Base-by-base conservation (phyloP, 2,888 invertebrate species). In the Drosophila nr. medialis region DNA sequence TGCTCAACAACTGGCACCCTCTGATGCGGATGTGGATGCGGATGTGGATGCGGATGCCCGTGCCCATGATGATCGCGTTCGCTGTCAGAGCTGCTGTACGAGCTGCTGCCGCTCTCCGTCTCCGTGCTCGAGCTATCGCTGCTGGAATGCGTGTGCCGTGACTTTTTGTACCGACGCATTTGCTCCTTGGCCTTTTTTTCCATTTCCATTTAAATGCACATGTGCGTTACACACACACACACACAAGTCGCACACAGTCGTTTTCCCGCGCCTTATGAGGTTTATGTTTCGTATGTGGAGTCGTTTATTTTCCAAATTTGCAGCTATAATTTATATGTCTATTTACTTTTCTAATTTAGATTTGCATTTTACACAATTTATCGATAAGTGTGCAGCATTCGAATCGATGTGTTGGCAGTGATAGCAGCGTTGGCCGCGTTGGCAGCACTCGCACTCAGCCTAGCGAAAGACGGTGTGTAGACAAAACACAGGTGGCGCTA, bases 131-230 rank as follows among this genome's bases (percentile, higher is more conserved):
- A 91, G 48, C 91, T 92, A 11, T 92, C 92, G 38, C 92, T 92
- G 58, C 92, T 92, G 2, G 91, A 91, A n/a, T 89, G 91, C 45
- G 91, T 83, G n/a, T 91, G 92, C 4, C 92, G 90, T 13, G 90
- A 80, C 60, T 92, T 92, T 48, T 93, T 93, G 40, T 92, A 92
- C 21, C 93, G 92, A 5, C 92, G 90, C 64, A 90, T 70, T 40
- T 91, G 85, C 30, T 93, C 93, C 62, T 93, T 93, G 8, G 92
- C 87, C 74, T 92, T 92, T 74, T 93, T 93, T 67, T 93, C 93
- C 92, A 93, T 92, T 32, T 78, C 77, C 77, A 78, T 78, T 63
- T 64, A n/a, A 27, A 49, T 15, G 45, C 51, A 63, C 56, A 13
- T 63, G 34, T 24, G 15, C 18, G 27, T n/a, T 42, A 27, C 54